A percentile compares a stretch with the other conserved stretches of the same genome.
These are phyloP conservation scores for Papilio aristodemus DNA, from an alignment of 1,140 invertebrate genomes.

Conservation along the genomic window DNA sequence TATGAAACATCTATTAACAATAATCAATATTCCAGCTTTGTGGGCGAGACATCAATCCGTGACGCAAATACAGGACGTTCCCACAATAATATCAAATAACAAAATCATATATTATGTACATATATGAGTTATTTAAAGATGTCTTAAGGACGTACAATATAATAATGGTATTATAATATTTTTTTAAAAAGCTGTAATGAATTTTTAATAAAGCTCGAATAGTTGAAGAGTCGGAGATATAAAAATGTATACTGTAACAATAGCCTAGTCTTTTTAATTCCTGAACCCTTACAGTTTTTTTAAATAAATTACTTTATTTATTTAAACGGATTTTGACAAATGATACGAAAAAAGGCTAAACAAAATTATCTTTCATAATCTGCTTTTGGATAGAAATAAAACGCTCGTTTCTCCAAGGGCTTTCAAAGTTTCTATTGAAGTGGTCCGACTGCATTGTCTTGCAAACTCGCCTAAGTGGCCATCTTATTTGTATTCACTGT, in stretches of 20 bases:
- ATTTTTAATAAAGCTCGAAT: no score
- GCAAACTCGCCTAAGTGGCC: conserved; percentile 18
- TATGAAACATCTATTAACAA: neutral
- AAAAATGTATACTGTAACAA: no score
- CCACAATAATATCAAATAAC: conserved; percentile 2
- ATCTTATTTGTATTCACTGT: conserved; percentile 17
- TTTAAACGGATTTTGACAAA: no score
- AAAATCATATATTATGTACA: neutral
- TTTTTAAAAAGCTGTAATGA: no score
- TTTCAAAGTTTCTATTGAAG: conserved; percentile 12
- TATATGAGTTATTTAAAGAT: no score
- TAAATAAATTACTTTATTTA: no score
- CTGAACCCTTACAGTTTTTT: no score
- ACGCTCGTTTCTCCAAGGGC: neutral
- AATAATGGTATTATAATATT: no score
- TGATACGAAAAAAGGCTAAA: no score
- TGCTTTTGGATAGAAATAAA: conserved; percentile 1
- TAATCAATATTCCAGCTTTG: conserved; percentile 11
- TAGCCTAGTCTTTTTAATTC: no score
- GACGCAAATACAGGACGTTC: neutral
- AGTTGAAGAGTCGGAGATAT: no score
- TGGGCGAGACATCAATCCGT: neutral
- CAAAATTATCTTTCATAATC: neutral
- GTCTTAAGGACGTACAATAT: no score
- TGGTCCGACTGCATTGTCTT: conserved; percentile 13